Conservation (phyloP, 2,888 invertebrate genomes). For the Callosobruchus maculatus region DNA sequence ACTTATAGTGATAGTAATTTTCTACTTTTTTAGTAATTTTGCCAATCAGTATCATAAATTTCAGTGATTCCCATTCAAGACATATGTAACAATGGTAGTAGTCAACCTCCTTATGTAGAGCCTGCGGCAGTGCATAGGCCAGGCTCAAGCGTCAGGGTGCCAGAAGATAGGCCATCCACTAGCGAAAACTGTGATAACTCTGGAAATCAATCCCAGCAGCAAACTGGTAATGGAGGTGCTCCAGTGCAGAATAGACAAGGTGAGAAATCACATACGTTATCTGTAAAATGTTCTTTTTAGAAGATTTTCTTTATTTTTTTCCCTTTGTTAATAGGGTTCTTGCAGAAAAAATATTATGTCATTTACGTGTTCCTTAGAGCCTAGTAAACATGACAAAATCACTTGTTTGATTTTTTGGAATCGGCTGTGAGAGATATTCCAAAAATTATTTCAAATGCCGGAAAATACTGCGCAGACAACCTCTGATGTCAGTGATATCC, state of each 20-base stretch:
- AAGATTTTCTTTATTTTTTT: too few species aligned
- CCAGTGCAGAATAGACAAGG: neutral
- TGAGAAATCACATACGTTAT: neutral
- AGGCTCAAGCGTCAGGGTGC: conserved; percentile 44
- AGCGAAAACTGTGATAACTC: conserved; percentile 16
- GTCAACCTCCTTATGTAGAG: conserved; percentile 25
- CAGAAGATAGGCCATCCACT: conserved; percentile 25
- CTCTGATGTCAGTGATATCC: too few species aligned
- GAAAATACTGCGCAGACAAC: too few species aligned
- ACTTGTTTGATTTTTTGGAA: too few species aligned
- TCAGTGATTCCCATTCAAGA: conserved; percentile 57
- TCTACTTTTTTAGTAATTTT: neutral
- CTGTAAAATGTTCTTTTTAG: too few species aligned
- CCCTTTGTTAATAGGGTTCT: too few species aligned
- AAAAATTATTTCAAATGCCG: too few species aligned
- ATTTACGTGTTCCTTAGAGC: too few species aligned
- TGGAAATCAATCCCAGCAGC: neutral
- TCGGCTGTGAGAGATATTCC: too few species aligned
- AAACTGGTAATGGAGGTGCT: neutral
- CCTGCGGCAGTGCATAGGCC: conserved; percentile 32
- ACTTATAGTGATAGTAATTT: too few species aligned
- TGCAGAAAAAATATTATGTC: too few species aligned
- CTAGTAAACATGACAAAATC: too few species aligned
- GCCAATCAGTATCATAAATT: conserved; percentile 19
- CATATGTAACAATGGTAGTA: conserved; percentile 33